phyloP scores from a whole-genome alignment of 2,888 invertebrate species.

The Kryphioiulus occultus region DNA sequence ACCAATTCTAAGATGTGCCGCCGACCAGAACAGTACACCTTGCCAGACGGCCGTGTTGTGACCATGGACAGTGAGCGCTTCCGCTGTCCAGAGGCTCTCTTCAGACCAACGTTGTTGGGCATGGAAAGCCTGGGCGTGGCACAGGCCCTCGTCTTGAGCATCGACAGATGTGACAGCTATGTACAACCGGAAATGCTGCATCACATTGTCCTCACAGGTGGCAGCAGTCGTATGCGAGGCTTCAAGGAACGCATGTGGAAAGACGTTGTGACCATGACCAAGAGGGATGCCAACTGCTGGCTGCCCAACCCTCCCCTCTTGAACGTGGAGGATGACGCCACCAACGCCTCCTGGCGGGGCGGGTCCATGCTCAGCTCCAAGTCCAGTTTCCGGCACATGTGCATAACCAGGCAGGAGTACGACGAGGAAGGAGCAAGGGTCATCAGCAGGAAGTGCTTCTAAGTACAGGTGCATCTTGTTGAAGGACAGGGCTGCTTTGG shows the following conservation, averaged over 20 bases:
- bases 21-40: not conserved
- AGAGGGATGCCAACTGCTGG: not conserved
- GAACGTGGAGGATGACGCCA: not conserved
- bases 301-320: not conserved
- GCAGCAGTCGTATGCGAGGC: not conserved
- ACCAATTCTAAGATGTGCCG: not conserved
- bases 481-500: too few relatives aligned
- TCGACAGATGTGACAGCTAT: not conserved
- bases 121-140: slow-evolving; percentile 2
- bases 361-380: not conserved
- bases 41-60: not conserved
- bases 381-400: not conserved
- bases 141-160: not conserved
- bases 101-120: not conserved
- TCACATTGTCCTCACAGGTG: not conserved
- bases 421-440: not conserved
- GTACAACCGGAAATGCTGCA: slow-evolving; percentile 9
- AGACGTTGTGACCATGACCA: not conserved
- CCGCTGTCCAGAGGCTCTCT: not conserved
- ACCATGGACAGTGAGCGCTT: not conserved
- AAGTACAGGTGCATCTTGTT: not conserved
- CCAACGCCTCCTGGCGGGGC: not conserved
- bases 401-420: not conserved
- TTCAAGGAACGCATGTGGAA: slow-evolving; percentile 17
- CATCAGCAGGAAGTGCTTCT: not conserved